These are phyloP conservation scores for Cossypha heuglini DNA, from an alignment of 2,797 vertebrate species.

Conservation along the genomic window DNA sequence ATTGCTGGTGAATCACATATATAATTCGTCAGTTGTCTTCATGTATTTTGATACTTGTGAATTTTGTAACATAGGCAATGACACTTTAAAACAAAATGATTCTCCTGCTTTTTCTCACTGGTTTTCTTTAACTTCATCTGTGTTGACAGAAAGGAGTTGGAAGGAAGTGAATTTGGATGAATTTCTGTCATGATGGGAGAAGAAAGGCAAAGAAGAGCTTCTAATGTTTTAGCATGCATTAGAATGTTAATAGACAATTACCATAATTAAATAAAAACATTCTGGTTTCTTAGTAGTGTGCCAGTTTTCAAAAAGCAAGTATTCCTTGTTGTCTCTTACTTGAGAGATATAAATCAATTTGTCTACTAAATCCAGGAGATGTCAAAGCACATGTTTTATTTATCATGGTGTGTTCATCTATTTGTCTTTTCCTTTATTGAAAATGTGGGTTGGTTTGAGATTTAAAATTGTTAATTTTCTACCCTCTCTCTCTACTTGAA, in stretches of 20 bases:
- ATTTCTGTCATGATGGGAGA: background rate
- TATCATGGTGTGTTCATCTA: background rate
- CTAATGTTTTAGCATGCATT: conserved; percentile 2
- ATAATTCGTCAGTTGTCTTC: background rate
- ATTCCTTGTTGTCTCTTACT: background rate
- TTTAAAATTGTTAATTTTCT: conserved; percentile 64
- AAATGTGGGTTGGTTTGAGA: conserved; percentile 40
- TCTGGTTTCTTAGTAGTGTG: background rate
- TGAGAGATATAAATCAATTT: conserved; percentile 14
- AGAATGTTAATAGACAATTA: conserved; percentile 23
- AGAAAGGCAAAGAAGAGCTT: background rate
- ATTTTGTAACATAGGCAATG: background rate
- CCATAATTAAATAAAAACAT: background rate
- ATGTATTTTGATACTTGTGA: conserved; percentile 43
- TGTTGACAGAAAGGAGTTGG: conserved; percentile 27
- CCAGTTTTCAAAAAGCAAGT: background rate
- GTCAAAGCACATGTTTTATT: conserved; percentile 8
- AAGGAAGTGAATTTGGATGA: background rate
- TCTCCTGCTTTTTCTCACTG: conserved; percentile 34
- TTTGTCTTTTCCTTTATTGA: conserved; percentile 29
- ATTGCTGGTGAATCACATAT: background rate
- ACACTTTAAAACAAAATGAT: background rate
- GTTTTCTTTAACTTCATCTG: conserved; percentile 9
- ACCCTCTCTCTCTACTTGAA: conserved; percentile 40
- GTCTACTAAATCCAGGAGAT: background rate